Evolutionary conservation across 1,140 invertebrate genomes (phyloP), one percentile per base, ranked within the genome.

Genomic region (Aphelenchoides besseyi): DNA sequence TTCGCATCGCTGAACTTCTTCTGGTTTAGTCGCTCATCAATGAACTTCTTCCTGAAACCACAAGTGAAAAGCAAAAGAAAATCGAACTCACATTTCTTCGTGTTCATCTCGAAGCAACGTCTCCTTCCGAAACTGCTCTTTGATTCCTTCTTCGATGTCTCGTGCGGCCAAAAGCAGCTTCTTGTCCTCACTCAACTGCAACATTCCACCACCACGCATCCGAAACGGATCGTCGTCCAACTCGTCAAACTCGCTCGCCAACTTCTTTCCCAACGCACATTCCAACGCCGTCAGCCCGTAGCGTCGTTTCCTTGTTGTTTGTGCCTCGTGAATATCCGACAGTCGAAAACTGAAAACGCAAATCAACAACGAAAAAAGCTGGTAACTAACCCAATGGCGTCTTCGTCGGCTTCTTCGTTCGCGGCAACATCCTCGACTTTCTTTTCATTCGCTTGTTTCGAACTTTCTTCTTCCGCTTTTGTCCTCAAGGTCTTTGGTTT

Each of bases 111-210:
- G 57, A 18, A 83, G 63, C 69, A 84, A 59, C 28, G 80, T 82
- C 41, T 83, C 81, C 30, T 84, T 84, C 57, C 75, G 75, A 68
- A 83, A 83, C 57, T 83, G 81, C 16, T 83, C 80, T 55, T 82
- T 81, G 36, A 83, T 84, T 30, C 77, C 82, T 16, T 76, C 61
- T 64, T 84, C 82, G 55, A 83, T 83, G 28, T 81, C 77, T 2
- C 70, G 75, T 3, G 82, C 82, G 36, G 70, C 69, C 55, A 83
- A 57, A 16, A 57, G 69, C 3, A 79, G 80, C 48, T 81, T 81
- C 67, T 77, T 69, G 9, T 78, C 68, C 12, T 78, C 76, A 16
- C 61, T 79, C 12, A 83, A 68, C 12, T 62, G 32, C 41, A 82
- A 61, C 74, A 78, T 81, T 69, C 69, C 72, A 30, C 83, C 79